Conservation (phyloP, 2,113 vertebrate species). For the Oenanthe oenanthe region DNA sequence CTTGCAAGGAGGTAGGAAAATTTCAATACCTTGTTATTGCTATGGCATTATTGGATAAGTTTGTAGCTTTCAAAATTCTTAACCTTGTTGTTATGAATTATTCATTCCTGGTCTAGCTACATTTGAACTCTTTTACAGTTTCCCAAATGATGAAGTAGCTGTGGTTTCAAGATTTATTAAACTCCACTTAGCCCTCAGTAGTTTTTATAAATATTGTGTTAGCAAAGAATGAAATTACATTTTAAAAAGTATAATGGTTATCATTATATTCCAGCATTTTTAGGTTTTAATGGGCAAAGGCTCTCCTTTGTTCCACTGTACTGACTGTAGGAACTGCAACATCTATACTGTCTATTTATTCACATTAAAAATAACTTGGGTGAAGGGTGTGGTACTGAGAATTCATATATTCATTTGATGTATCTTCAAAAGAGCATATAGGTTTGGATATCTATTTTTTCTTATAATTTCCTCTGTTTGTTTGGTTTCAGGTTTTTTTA, state of each 20-base stretch:
- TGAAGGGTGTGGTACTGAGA: background rate
- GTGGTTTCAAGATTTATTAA: background rate
- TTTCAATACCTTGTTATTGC: background rate
- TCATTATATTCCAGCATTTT: background rate
- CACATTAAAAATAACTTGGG: background rate
- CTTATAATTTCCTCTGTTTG: background rate
- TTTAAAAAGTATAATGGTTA: background rate
- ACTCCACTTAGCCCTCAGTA: background rate
- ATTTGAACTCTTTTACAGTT: background rate
- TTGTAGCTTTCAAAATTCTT: background rate
- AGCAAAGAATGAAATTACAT: constrained; percentile 9
- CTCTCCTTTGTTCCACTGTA: background rate
- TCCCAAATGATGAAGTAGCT: background rate
- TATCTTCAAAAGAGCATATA: background rate
- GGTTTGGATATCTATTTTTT: background rate
- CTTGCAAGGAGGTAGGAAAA: constrained; percentile 78
- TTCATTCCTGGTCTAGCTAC: background rate
- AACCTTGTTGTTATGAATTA: background rate
- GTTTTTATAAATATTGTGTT: constrained; percentile 17
- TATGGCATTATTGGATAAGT: background rate
- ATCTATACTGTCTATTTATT: background rate
- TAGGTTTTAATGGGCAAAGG: background rate
- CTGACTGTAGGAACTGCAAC: background rate
- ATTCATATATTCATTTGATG: background rate
- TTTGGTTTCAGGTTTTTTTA: background rate